phyloP scores from a whole-genome alignment of 2,113 vertebrate species.

The Arizona elegans region DNA sequence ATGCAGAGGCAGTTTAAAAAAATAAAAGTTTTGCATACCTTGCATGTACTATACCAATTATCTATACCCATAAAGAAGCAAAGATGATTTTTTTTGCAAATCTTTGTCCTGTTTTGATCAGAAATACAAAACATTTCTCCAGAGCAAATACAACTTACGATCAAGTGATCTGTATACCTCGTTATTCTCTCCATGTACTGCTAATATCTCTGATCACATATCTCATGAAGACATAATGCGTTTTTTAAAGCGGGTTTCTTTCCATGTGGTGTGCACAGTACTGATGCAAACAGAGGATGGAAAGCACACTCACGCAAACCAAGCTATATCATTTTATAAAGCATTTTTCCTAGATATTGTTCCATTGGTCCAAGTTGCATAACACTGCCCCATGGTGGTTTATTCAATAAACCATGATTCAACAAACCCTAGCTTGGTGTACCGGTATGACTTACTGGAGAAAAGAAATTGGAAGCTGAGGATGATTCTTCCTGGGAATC shows the following conservation, averaged over 20 bases:
- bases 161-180: not conserved
- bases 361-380: not conserved
- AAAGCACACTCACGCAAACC: not conserved
- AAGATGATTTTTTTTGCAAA: not conserved
- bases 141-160: not conserved
- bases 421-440: not conserved
- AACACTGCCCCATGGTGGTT: not conserved
- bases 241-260: not conserved
- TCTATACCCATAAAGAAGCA: not conserved
- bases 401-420: not conserved
- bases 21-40: not conserved
- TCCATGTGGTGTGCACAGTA: not conserved
- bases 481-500: slow-evolving; percentile 1
- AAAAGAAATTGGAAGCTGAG: not conserved
- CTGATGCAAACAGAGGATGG: not conserved
- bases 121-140: not conserved
- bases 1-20: not conserved
- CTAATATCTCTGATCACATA: not conserved
- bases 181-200: not conserved
- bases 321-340: not conserved
- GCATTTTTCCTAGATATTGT: not conserved
- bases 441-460: not conserved
- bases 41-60: not conserved
- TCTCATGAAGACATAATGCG: not conserved
- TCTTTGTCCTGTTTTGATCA: not conserved